Base-by-base conservation (phyloP, 2,888 invertebrate genomes). In the Zygaena filipendulae region DNA sequence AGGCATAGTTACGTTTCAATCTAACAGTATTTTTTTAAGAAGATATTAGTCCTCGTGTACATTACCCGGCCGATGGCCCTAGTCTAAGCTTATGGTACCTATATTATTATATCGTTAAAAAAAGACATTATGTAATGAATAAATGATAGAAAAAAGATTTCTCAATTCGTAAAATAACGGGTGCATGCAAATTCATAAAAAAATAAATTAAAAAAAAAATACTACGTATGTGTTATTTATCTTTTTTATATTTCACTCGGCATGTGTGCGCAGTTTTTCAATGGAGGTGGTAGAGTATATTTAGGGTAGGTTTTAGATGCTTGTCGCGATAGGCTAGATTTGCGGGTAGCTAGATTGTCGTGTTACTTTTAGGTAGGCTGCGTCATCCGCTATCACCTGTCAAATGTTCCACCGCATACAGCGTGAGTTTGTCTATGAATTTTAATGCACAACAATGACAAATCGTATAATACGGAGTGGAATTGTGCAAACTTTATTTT, bases 21-120 rank as follows among this genome's bases (percentile, higher is more conserved):
- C 77, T 79, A 79, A 79, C 77, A 77, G 79, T 79, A 79, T 79
- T 79, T 79, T 79, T 79, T 75, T 79, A 79, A 77, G 70, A 77
- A 77, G 77, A 79, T 79, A 79, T 79, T 77, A 77, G 77, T 71
- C 72, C 74, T 74, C 54, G 71, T 74, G 77, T 77, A 77, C 64
- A 75, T 72, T 61, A 60, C 60, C 60, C 60, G 69, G 70, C 43
- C 56, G 59, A 61, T 59, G 68, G 63, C 51, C 59, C 62, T 75
- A 75, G 74, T 59, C 61, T 71, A 57, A 16, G 16, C 16, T 16
- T 75, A 77, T 60, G 58, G 60, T 71, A 75, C 66, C 66, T 68
- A 70, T 64, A 66, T 71, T 71, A 67, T 56, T 58, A 57, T 62
- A n/a, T n/a, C n/a, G n/a, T n/a, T n/a, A n/a, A n/a, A n/a, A 72